Evolutionary conservation across 2,797 vertebrate genomes (phyloP), one percentile per base, ranked within the genome.

Genomic region (Falco concolor): DNA sequence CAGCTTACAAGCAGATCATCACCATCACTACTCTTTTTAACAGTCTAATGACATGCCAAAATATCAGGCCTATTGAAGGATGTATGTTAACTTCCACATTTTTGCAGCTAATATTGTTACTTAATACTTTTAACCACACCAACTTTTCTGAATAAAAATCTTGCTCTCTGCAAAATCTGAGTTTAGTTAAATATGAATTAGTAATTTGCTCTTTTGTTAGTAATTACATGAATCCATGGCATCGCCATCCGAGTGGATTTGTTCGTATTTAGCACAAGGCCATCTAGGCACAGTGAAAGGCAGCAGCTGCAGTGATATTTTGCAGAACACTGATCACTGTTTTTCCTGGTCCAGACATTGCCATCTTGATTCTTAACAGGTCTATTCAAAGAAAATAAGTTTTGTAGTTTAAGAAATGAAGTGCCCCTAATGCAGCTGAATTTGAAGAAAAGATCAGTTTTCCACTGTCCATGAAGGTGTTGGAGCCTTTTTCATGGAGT

Each of bases 381-480:
- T n/a, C 53, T 57, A 38, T 10, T 47, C 19, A 61, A 85, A 77
- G 25, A 77, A 76, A 77, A 61, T 9, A n/a, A 53, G 40, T 19
- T 40, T 16, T 49, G 28, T 15, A 63, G 42, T 32, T 68, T 52
- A 50, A 73, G 60, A 61, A 83, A 68, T 2, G 9, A 56, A 53
- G 32, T 2, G 9, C 22, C 32, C 64, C 67, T 38, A 47, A 23
- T 20, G 30, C 44, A 83, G 60, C 22, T n/a, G 34, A 63, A 38
- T 53, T 32, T 30, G 20, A 73, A 73, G 72, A 67, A 45, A 24
- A 1, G 4, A 34, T 24, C 19, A 6, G 21, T 36, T 47, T 12
- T 36, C 45, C 50, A 27, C 40, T 22, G 47, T 6, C 27, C 0
- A 1, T 38, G 25, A 60, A 44, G 56, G 47, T 5, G 0, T 18